Conservation (phyloP, 2,797 vertebrate genomes). For the Coracias cyanogaster region DNA sequence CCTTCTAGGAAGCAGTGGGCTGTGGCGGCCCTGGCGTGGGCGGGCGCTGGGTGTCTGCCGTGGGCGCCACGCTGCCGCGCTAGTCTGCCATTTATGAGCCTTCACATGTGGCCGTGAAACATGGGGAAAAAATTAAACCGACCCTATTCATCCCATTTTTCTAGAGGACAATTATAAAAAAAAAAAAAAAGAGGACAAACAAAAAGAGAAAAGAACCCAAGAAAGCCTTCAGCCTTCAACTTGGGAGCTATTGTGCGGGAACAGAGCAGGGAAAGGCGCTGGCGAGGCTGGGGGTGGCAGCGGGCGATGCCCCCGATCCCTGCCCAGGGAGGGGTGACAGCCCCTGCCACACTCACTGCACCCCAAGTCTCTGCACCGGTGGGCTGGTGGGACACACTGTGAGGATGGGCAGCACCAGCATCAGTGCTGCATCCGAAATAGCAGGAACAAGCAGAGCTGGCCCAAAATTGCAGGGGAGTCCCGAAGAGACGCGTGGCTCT, state of each 20-base stretch:
- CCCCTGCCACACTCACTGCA: too few relatives aligned
- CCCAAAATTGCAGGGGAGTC: accelerated
- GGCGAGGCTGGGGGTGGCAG: background rate
- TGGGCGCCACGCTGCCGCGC: background rate
- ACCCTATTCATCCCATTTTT: background rate
- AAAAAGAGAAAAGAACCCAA: background rate
- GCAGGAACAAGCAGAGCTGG: background rate
- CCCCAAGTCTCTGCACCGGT: accelerated
- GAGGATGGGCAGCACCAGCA: background rate
- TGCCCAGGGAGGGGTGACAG: background rate
- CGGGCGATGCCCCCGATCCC: background rate
- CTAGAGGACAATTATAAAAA: background rate
- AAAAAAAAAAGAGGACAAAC: background rate
- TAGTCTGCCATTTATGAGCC: background rate
- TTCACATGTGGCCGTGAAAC: background rate
- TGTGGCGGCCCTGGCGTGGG: background rate
- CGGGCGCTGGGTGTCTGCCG: background rate
- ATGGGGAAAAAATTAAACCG: background rate
- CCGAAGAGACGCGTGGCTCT: accelerated
- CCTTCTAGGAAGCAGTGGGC: background rate
- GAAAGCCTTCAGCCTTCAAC: background rate
- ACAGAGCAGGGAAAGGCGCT: background rate
- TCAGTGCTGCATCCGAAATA: background rate
- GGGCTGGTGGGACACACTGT: background rate
- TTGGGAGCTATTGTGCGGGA: background rate